Evolutionary conservation across 1,140 invertebrate genomes (phyloP).

Genomic region (Drosophila punjabiensis): DNA sequence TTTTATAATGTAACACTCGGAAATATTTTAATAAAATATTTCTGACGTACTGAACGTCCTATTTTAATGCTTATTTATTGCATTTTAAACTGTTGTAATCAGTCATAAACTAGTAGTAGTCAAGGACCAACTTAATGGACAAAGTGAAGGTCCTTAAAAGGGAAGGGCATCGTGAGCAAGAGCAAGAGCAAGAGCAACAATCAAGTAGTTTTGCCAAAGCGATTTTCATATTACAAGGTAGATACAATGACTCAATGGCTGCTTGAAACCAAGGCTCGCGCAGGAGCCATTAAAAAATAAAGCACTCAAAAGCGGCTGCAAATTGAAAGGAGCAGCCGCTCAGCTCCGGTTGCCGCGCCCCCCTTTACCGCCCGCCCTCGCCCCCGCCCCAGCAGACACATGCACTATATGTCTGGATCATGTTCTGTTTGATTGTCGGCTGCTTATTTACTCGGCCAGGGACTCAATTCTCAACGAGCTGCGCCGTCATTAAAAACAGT

Average conservation of each 20-base stretch:
- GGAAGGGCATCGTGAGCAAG: constrained; percentile 17
- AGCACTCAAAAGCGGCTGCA: constrained; percentile 26
- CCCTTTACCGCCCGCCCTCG: too few species aligned
- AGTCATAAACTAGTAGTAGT: background rate
- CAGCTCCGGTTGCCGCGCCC: constrained; percentile 1
- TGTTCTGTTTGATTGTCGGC: constrained; percentile 34
- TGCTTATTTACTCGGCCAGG: constrained; percentile 25
- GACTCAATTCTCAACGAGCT: constrained; percentile 23
- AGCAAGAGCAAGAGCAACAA: constrained; percentile 28
- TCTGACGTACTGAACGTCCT: background rate
- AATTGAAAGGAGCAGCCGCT: constrained; percentile 55
- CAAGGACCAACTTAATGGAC: background rate
- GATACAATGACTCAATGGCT: constrained; percentile 55
- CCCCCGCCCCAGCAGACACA: background rate
- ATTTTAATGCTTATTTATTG: background rate
- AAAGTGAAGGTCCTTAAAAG: background rate
- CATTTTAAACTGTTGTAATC: background rate
- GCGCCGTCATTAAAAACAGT: constrained; percentile 67
- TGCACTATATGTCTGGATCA: constrained; percentile 32
- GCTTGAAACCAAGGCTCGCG: constrained; percentile 39
- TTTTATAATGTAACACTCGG: background rate
- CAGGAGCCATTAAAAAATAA: constrained; percentile 58
- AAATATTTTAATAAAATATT: background rate
- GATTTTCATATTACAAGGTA: constrained; percentile 38
- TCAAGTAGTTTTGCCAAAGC: constrained; percentile 41